Evolutionary conservation across 2,888 invertebrate species (phyloP).

Genomic region (Melipona bicolor): DNA sequence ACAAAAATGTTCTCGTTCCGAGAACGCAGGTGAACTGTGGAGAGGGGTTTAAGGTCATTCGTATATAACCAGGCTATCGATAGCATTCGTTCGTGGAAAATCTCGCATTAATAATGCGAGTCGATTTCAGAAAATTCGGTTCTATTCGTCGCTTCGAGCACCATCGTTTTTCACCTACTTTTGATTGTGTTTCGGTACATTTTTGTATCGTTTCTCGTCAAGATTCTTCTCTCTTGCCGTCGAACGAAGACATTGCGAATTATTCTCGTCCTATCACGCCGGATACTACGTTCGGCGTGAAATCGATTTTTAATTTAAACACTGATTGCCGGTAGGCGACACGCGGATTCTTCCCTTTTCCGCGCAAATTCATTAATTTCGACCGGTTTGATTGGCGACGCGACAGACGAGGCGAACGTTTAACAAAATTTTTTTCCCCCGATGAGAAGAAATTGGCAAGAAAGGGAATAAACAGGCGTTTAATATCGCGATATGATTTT

Average conservation of each 20-base stretch:
- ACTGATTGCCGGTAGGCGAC: not conserved
- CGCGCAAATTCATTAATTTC: slow-evolving; percentile 27
- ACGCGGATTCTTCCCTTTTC: not conserved
- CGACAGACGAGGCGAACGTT: not conserved
- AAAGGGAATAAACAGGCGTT: not conserved
- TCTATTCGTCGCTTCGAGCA: not conserved
- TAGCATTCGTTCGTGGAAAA: slow-evolving; percentile 23
- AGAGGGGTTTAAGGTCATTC: slow-evolving; percentile 34
- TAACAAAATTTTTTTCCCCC: not conserved
- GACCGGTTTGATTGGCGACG: slow-evolving; percentile 7
- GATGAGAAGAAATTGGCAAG: not conserved
- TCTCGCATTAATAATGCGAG: slow-evolving; percentile 40
- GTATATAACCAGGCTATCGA: slow-evolving; percentile 39
- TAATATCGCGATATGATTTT: not conserved
- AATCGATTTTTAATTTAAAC: slow-evolving; percentile 30
- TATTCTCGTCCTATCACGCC: not conserved
- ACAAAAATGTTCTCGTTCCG: slow-evolving; percentile 40
- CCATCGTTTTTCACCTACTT: not conserved
- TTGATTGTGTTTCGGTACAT: no score
- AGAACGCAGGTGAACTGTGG: slow-evolving; percentile 36
- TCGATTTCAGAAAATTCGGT: slow-evolving; percentile 28
- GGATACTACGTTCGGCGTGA: not conserved
- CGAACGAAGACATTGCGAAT: not conserved
- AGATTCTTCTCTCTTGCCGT: not conserved
- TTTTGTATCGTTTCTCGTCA: not conserved